Base-by-base conservation (phyloP, 2,113 vertebrate genomes). In the Stigmatopora argus region DNA sequence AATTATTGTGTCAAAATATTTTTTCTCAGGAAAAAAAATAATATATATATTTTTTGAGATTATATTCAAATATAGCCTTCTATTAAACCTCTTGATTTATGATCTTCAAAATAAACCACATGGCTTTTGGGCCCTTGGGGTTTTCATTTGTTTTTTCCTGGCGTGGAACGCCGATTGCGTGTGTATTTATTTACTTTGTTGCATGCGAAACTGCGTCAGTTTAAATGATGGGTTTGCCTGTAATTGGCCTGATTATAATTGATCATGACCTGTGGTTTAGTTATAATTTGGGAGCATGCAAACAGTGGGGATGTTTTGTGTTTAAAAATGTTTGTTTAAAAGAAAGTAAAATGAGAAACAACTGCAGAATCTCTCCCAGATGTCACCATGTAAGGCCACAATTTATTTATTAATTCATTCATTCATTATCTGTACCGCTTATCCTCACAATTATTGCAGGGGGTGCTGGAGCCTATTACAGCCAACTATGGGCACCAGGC, bases 241-340 rank as follows among this genome's bases (percentile, higher is more conserved):
- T 59, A n/a, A 59, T 59, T 12, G 17, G 4, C 35, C 17, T 59
- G 35, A 59, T 59, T 12, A n/a, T 59, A 18, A 38, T 59, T 59
- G 57, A 59, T 59, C 34, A 41, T 5, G 18, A 59, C 34, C 38
- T 38, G 34, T 7, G 3, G 57, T 41, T 58, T 58, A 35, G 55
- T 59, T 59, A 3, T 8, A n/a, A 38, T 59, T 34, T 38, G 23
- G 7, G 48, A 34, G 44, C 5, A 31, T 62, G 66, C 67, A 41
- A 52, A 63, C 58, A 60, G n/a, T n/a, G 21, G 41, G 21, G 49
- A 62, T 74, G 66, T 70, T 79, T n/a, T 48, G 23, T 66, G 62
- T 71, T 44, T 23, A 57, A 7, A 70, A 71, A 44, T 67, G 34
- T 73, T 72, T 68, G 31, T 26, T 13, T 21, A 47, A 62, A 23